Base-by-base conservation (phyloP, 2,113 vertebrate species). In the Pelecanus crispus region DNA sequence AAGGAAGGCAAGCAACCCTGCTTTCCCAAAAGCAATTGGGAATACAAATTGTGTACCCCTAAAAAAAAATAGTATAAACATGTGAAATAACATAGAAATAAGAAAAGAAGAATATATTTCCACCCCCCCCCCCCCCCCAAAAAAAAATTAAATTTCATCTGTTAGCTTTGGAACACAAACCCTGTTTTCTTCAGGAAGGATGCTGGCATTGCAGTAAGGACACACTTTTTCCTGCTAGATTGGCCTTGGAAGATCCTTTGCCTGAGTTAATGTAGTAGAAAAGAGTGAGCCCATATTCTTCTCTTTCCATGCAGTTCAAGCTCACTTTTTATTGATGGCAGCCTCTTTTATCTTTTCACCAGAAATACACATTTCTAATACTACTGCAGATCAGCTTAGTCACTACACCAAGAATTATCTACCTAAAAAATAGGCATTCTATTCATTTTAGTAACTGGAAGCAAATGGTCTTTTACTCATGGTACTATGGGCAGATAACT, bases 391-490 rank as follows among this genome's bases (percentile, higher is more conserved):
- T 90, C 63, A 42, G 13, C 11, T 95, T 77, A 92, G 67, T 58
- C 11, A 6, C 34, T 52, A 19, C 20, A 47, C 12, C 31, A 62
- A 73, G 66, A 77, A 77, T 36, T 52, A 47, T 4, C 44, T 82
- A 38, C 66, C 38, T 56, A 8, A 83, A 68, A 73, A 79, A 13
- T 3, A 36, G 32, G 7, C 25, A 12, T 82, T 17, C 21, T 42
- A 3, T 67, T 82, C 5, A 19, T 63, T 84, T 72, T 68, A 65
- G 28, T 40, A 42, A 21, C 67, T 56, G 66, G 67, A 42, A 72
- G 36, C 16, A 75, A 79, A 28, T 11, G 44, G 36, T 38, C 22
- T 47, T 79, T 90, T 1, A 1, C n/a, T 74, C 0, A 0, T 7
- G 11, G 8, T 45, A 1, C 66, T 21, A 0, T 7, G 34, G 68